These are phyloP conservation scores for Edolisoma coerulescens DNA, from an alignment of 2,113 vertebrate genomes.

Conservation along the genomic window DNA sequence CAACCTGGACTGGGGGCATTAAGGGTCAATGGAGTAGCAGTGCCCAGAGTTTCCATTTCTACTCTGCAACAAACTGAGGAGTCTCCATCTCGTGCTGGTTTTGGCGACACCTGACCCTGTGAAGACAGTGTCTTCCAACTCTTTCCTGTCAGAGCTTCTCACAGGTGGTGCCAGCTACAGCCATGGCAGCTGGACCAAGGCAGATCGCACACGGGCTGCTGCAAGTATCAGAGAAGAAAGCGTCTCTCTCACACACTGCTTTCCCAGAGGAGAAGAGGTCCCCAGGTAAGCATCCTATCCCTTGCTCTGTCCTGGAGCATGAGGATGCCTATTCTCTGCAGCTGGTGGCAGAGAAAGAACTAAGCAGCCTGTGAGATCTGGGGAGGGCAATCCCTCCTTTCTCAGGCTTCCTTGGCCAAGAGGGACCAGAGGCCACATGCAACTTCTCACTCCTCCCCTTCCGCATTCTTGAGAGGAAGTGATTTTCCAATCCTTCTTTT, in stretches of 20 bases:
- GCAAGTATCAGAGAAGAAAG: neutral
- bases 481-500: neutral
- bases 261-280: neutral
- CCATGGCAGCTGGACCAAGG: neutral
- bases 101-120: neutral
- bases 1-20: neutral
- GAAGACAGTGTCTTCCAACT: neutral
- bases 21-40: neutral
- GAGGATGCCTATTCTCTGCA: neutral
- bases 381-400: neutral
- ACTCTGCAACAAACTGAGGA: neutral
- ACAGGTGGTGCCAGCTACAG: neutral
- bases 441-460: neutral
- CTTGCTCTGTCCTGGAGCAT: neutral
- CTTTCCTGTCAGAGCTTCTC: neutral
- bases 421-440: neutral
- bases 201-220: fast-evolving
- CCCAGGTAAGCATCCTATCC: neutral
- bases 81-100: neutral
- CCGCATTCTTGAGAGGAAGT: neutral
- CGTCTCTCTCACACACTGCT: neutral
- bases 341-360: neutral
- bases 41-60: neutral
- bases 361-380: neutral
- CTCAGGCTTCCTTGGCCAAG: neutral